Evolutionary conservation across 1,140 invertebrate species (phyloP), one percentile per base, ranked within the genome.

Genomic region (Trichonephila clavipes): DNA sequence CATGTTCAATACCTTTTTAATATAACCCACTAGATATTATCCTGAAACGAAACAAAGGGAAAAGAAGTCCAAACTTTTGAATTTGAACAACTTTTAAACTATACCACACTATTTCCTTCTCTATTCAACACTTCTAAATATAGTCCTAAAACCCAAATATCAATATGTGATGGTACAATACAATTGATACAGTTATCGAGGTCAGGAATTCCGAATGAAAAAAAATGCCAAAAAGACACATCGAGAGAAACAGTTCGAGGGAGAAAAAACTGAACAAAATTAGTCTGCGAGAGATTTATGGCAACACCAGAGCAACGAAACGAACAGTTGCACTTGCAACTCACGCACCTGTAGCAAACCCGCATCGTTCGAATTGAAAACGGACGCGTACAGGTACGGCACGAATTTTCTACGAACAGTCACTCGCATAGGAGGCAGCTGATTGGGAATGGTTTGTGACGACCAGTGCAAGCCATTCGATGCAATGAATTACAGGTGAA

Each of bases 311-410:
- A 19, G 82, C 58, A 85, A 59, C 40, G 72, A 58, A 89, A 89
- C n/a, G 51, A 66, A 88, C 87, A 88, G 64, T 66, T 28, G 34
- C 72, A 61, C 44, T 90, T 90, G 88, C 58, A 44, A 51, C 44
- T 34, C 51, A 34, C 28, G 59, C 72, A 90, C 72, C 88, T 90
- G 88, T 82, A 88, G 87, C 64, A 40, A 88, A 69, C 88, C 88
- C 24, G 44, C 88, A 69, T 72, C 66, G n/a, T 69, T 24, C 66
- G 66, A 69, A 69, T 24, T 19, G 34, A 58, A 72, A 58, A 88
- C 51, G 66, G 86, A 88, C 51, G 66, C 64, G 88, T 89, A 89
- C 88, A 90, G 88, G 88, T 90, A 90, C 28, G 24, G 40, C 82
- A 89, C 88, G 66, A 51, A 89, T 51, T 88, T 88, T 85, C 58